Evolutionary conservation across 1,140 invertebrate species (phyloP).

Genomic region (Drosophila bifasciata): DNA sequence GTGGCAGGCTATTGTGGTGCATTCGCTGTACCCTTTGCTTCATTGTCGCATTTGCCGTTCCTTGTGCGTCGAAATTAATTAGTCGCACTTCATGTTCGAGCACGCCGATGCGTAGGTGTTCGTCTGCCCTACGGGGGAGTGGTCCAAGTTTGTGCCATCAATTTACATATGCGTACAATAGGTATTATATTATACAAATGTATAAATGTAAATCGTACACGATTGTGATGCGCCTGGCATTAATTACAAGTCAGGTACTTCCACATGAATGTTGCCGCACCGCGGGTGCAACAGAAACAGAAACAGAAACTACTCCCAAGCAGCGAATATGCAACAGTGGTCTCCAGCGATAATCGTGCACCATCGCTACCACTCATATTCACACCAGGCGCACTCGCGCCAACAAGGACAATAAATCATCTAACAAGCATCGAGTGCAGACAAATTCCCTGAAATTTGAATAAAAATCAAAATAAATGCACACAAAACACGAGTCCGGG

Average conservation of each 20-base stretch:
- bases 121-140: constrained; percentile 10
- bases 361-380: constrained; percentile 68
- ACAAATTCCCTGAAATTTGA: constrained; percentile 76
- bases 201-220: constrained; percentile 21
- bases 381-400: constrained; percentile 62
- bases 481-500: constrained; percentile 56
- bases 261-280: constrained; percentile 69
- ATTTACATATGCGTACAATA: constrained; percentile 57
- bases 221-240: constrained; percentile 63
- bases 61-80: constrained; percentile 78
- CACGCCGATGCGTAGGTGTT: constrained; percentile 55
- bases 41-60: constrained; percentile 29
- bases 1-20: constrained; percentile 22
- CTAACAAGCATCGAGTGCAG: constrained; percentile 64
- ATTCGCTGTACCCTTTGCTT: constrained; percentile 48
- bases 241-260: constrained; percentile 67
- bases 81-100: constrained; percentile 45
- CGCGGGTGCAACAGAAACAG: constrained; percentile 62
- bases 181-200: constrained; percentile 62
- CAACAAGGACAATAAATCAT: constrained; percentile 80
- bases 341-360: constrained; percentile 65
- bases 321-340: constrained; percentile 7
- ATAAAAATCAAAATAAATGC: constrained; percentile 76
- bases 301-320: constrained; percentile 11
- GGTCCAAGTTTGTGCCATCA: constrained; percentile 60